A percentile compares a stretch with the other conserved stretches of the same genome.
Evolutionary conservation across 2,113 vertebrate species (phyloP).

Genomic region (Elephas maximus): DNA sequence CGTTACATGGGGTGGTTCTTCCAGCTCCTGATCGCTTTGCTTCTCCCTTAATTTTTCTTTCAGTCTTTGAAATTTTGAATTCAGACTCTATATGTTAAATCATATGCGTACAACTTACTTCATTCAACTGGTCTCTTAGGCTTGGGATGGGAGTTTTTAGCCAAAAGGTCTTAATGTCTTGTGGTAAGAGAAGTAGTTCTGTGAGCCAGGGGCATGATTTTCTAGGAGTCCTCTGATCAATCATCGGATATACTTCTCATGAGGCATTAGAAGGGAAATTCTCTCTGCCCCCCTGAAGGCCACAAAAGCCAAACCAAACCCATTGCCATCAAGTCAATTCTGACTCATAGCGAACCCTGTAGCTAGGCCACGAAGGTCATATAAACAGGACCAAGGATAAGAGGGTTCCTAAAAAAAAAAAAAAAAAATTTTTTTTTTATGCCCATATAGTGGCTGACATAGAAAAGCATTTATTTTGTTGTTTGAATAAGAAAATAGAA

Average conservation of each 20-base stretch:
- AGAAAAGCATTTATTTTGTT: slow-evolving; percentile 26
- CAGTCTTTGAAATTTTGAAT: not conserved
- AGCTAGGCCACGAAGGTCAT: not conserved
- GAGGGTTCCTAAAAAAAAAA: not conserved
- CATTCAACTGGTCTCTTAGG: not conserved
- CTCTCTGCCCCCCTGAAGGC: not conserved
- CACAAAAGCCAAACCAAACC: no score
- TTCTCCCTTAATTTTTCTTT: not conserved
- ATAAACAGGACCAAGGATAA: not conserved
- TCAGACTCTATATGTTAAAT: not conserved
- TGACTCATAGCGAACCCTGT: no score
- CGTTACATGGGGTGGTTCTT: no score
- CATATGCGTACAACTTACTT: not conserved
- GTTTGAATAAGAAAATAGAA: not conserved
- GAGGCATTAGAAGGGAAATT: not conserved
- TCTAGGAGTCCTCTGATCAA: not conserved
- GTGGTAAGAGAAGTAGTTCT: not conserved
- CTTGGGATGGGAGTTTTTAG: not conserved
- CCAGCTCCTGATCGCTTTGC: not conserved
- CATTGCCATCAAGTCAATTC: no score
- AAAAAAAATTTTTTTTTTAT: not conserved
- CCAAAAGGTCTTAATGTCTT: not conserved
- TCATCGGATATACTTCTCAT: not conserved
- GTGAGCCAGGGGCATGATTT: not conserved
- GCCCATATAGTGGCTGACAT: no score